Conservation (phyloP, 1,140 invertebrate genomes). For the Pseudomyrmex dendroicus region DNA sequence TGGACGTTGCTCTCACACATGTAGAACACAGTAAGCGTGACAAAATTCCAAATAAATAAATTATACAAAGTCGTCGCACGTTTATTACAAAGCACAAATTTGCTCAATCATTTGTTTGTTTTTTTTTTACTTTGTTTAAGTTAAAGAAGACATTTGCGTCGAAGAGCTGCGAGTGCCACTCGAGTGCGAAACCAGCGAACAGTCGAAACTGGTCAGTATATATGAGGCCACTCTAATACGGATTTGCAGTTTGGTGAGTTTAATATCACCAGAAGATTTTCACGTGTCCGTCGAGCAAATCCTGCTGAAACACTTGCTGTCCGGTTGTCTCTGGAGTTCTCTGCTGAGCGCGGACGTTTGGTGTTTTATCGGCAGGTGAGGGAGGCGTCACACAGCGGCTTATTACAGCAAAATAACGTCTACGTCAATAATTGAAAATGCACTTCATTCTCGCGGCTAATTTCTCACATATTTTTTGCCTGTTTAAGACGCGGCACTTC, state of each 20-base stretch:
- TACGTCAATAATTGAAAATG: background rate
- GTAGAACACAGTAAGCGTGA: conserved; percentile 75
- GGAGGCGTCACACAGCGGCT: background rate
- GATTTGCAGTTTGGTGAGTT: conserved; percentile 72
- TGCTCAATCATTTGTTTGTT: background rate
- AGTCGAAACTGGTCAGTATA: conserved; percentile 55
- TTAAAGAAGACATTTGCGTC: conserved; percentile 67
- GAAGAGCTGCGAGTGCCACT: conserved; percentile 66
- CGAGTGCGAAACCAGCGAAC: conserved; percentile 52
- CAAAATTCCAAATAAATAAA: background rate
- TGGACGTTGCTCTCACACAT: conserved; percentile 75
- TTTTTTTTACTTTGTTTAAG: conserved; percentile 43
- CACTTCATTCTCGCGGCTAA: background rate
- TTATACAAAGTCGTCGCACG: background rate
- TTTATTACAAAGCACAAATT: background rate
- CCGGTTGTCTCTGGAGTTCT: conserved; percentile 76
- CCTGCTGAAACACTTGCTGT: conserved; percentile 78
- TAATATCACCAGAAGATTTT: conserved; percentile 72
- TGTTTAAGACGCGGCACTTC: conserved; percentile 77
- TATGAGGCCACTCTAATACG: conserved; percentile 78
- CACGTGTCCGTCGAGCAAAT: conserved; percentile 67
- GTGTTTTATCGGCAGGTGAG: conserved; percentile 79
- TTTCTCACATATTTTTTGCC: background rate
- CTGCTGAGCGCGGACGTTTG: conserved; percentile 79
- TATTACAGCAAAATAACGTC: background rate